Base-by-base conservation (phyloP, 2,888 invertebrate genomes). In the Drosophila lutescens region DNA sequence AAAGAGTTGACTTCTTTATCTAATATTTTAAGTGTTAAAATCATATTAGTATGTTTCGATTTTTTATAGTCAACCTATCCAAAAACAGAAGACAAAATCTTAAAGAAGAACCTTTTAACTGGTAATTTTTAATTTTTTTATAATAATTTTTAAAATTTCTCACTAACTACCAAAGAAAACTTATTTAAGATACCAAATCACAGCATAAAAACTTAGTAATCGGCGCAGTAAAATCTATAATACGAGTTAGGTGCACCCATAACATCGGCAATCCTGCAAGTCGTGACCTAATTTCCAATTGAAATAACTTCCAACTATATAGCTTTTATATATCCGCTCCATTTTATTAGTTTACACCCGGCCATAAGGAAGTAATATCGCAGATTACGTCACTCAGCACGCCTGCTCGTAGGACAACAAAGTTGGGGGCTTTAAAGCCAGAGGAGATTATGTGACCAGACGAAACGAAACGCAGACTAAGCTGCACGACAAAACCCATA, bases 231-330 rank as follows among this genome's bases (percentile, higher is more conserved):
- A 20, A 34, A 20, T 56, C 5, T 15, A 34, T 23, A 47, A 32
- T 34, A 23, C 36, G 56, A 34, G 12, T 23, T 23, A 49, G 49
- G 23, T 44, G 50, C 56, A 49, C 32, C 34, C 50, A 34, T 49
- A 50, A 57, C 49, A 26, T 17, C 17, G 38, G 30, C 59, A 41
- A 56, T 55, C 30, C 34, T 23, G 20, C 41, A 15, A 43, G 26
- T 60, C 57, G 43, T 57, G 60, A 60, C 57, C 60, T 40, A 60
- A 62, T 60, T 60, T 59, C 30, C 23, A 62, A 62, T 62, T 61
- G 40, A 41, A 61, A 61, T 41, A 41, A 62, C 38, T 38, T 60
- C 40, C 38, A 62, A 60, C 62, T 60, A 40, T 47, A 61, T 61
- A 47, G 46, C 46, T 61, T 62, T 62, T 61, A 61, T 62, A 32